Base-by-base conservation (phyloP, 92 coral and sea anemone genomes). In the Phymanthus crucifer region DNA sequence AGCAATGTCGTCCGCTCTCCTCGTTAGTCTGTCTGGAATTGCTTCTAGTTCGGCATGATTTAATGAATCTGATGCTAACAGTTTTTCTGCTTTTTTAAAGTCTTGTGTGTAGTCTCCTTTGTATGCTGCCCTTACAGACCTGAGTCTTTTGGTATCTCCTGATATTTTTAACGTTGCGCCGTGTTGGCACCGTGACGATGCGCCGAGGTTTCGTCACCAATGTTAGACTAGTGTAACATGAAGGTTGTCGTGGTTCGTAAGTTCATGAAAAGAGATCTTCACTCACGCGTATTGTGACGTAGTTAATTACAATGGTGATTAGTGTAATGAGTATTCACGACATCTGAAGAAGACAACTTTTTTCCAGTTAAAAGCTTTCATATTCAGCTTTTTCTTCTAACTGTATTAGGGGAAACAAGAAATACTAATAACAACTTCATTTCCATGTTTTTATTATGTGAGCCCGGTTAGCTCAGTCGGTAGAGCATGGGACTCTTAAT, bases 401-500 rank as follows among this genome's bases (percentile, higher is more conserved):
- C n/a, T n/a, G n/a, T n/a, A n/a, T n/a, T n/a, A n/a, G n/a, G n/a
- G n/a, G n/a, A n/a, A n/a, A n/a, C n/a, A n/a, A n/a, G n/a, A n/a
- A n/a, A n/a, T n/a, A n/a, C n/a, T n/a, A n/a, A n/a, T n/a, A n/a
- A n/a, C n/a, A n/a, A n/a, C n/a, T n/a, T n/a, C n/a, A n/a, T n/a
- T n/a, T n/a, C n/a, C n/a, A n/a, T n/a, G n/a, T n/a, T n/a, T n/a
- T n/a, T n/a, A n/a, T n/a, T n/a, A n/a, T n/a, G n/a, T n/a, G n/a
- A n/a, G 91, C 94, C 89, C 94, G 91, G 88, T 90, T 90, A 87
- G 89, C 94, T 90, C 94, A 90, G 94, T 90, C 91, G 91, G 94
- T 90, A 90, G 91, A 90, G 94, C 94, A 87, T 87, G 91, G 84
- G 94, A 90, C 94, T 90, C 91, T 90, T 90, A 90, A 90, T 90